Evolutionary conservation across 2,113 vertebrate species (phyloP), one percentile per base, ranked within the genome.

Genomic region (Xyrauchen texanus): DNA sequence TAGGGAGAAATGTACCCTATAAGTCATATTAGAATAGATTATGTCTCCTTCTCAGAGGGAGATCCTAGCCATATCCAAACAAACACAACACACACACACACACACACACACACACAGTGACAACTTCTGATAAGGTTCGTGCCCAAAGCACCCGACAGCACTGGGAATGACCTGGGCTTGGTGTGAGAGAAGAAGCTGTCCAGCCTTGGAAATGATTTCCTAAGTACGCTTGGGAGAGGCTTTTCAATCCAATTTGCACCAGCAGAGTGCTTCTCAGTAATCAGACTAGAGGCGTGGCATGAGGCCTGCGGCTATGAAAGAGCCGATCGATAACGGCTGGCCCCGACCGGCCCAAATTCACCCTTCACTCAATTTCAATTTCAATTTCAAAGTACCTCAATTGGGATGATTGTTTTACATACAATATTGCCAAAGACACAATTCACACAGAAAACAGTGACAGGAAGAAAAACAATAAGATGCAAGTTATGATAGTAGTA

Each of bases 241-340:
- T 81, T 83, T 81, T 81, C 82, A 84, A 84, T 84, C 83, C 83
- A 84, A 84, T 84, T 84, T 84, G 79, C 60, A 45, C 79, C 71
- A 79, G 76, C 67, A 76, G 76, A 82, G 83, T 79, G 83, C 76
- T 79, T 63, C 71, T 76, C 80, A 79, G 83, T 84, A 84, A 84
- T 84, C 83, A 82, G 80, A 81, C 76, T 63, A 15, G 80, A 82
- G 83, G 83, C 62, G 71, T 84, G 76, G 80, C 76, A 44, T 65
- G 58, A 15, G 65, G 76, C 82, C 79, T 63, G 67, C 60, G 65
- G 82, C 82, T 65, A 78, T 78, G 82, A 69, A 75, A 81, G 76
- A 69, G 66, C 8, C 53, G 71, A 84, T 84, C 83, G 44, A 84
- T 84, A 84, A 58, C 45, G n/a, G 49, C 79, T 78, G 79, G 69